A percentile compares a stretch with the other conserved stretches of the same genome.
phyloP scores from a whole-genome alignment of 2,113 vertebrate genomes.

The Gavia stellata region DNA sequence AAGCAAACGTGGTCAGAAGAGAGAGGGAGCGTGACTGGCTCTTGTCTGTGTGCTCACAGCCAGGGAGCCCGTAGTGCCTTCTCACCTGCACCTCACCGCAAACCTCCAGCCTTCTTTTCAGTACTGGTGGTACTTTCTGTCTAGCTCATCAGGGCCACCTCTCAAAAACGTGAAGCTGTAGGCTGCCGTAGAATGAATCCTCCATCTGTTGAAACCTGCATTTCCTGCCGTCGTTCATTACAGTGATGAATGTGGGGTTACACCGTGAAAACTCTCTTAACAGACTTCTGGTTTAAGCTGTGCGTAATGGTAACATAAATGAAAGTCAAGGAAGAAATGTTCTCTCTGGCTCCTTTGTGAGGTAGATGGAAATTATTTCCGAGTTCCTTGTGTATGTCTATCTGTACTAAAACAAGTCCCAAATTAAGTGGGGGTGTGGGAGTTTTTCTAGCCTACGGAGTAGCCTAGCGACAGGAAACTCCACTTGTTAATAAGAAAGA shows the following conservation, averaged over 20 bases:
- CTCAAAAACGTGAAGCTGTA: not conserved
- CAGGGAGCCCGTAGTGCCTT: not conserved
- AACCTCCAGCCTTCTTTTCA: not conserved
- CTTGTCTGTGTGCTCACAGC: not conserved
- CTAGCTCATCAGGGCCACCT: not conserved
- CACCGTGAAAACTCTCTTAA: not conserved
- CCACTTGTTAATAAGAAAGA: not conserved
- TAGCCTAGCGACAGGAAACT: not conserved
- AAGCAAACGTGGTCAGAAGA: not conserved
- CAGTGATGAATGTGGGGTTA: not conserved
- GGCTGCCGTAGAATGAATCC: not conserved
- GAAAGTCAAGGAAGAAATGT: not conserved
- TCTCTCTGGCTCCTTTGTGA: not conserved
- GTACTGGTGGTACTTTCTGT: not conserved
- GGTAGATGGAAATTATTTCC: not conserved
- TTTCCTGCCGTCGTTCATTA: not conserved
- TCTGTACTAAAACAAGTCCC: not conserved
- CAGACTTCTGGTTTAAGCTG: not conserved
- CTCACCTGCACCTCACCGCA: not conserved
- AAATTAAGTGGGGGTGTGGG: not conserved
- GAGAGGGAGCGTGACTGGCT: rapidly evolving
- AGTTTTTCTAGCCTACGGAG: not conserved
- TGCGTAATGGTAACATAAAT: not conserved
- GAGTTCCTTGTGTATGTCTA: not conserved
- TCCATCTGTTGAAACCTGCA: not conserved